phyloP scores from a whole-genome alignment of 2,888 invertebrate genomes.

The Neoascia interrupta region DNA sequence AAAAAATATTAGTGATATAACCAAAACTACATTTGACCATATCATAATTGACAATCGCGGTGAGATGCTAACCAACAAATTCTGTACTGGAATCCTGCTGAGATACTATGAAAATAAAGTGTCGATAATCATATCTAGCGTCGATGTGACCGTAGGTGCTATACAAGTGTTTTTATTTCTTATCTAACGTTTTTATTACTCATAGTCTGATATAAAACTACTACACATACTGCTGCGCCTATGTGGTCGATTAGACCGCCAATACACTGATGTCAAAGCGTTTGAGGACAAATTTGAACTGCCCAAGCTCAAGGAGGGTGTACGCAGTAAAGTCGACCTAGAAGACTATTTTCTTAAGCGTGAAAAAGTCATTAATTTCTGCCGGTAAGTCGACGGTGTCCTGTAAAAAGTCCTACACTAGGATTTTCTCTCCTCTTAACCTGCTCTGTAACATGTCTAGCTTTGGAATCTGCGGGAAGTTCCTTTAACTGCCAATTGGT shows the following conservation, averaged over 20 bases:
- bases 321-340: conserved; percentile 74
- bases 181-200: background rate
- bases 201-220: conserved; percentile 76
- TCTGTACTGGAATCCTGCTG: conserved; percentile 77
- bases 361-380: conserved; percentile 77
- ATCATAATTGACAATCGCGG: conserved; percentile 77
- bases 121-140: conserved; percentile 77
- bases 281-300: conserved; percentile 76
- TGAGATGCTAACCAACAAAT: conserved; percentile 75
- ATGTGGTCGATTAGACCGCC: conserved; percentile 76
- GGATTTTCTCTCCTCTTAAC: background rate
- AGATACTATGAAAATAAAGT: conserved; percentile 76
- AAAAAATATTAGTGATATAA: conserved; percentile 75
- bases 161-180: background rate
- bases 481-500: conserved; percentile 42
- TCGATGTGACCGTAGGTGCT: conserved; percentile 76
- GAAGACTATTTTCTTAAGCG: conserved; percentile 78
- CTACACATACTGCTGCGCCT: conserved; percentile 76
- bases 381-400: conserved; percentile 73
- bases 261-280: conserved; percentile 71
- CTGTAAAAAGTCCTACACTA: background rate
- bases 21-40: conserved; percentile 75
- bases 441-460: too few species aligned
- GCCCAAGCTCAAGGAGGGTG: conserved; percentile 75
- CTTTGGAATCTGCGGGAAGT: conserved; percentile 37